phyloP scores from a whole-genome alignment of 35 echinoderm and acorn worm species.

The Ophioderma brevispina region DNA sequence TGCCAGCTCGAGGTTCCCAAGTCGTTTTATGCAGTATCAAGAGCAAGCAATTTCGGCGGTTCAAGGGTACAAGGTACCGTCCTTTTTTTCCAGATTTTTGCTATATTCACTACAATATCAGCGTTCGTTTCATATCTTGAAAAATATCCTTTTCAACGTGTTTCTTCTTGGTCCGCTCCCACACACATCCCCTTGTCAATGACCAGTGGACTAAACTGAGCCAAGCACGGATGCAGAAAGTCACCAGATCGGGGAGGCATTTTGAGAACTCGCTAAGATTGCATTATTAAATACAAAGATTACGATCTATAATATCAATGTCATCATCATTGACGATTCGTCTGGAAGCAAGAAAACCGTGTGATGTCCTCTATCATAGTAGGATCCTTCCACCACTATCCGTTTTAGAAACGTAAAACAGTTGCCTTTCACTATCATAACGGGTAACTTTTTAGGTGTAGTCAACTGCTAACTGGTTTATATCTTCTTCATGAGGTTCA shows the following conservation, averaged over 20 bases:
- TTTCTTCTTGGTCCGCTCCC: too few species aligned
- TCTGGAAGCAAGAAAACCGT: constrained; percentile 30
- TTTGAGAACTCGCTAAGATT: neutral
- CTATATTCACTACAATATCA: too few species aligned
- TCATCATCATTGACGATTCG: neutral
- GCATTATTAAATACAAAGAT: neutral
- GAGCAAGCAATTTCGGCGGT: too few species aligned
- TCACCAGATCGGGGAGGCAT: neutral
- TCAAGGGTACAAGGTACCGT: too few species aligned
- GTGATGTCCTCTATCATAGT: constrained; percentile 68
- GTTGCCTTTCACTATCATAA: constrained; percentile 51
- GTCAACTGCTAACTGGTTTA: constrained; percentile 18
- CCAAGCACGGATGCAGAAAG: neutral
- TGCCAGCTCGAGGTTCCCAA: too few species aligned
- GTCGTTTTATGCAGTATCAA: too few species aligned
- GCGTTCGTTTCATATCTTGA: too few species aligned
- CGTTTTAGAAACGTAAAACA: constrained; percentile 69
- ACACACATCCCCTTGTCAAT: neutral
- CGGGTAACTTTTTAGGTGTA: constrained; percentile 60
- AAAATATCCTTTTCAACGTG: too few species aligned
- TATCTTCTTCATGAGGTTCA: constrained; percentile 56
- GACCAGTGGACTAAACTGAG: neutral
- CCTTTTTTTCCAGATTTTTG: too few species aligned
- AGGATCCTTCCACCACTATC: constrained; percentile 24
- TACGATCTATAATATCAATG: neutral